These are phyloP conservation scores for Orgyia antiqua DNA, from an alignment of 2,888 invertebrate species.

Conservation along the genomic window DNA sequence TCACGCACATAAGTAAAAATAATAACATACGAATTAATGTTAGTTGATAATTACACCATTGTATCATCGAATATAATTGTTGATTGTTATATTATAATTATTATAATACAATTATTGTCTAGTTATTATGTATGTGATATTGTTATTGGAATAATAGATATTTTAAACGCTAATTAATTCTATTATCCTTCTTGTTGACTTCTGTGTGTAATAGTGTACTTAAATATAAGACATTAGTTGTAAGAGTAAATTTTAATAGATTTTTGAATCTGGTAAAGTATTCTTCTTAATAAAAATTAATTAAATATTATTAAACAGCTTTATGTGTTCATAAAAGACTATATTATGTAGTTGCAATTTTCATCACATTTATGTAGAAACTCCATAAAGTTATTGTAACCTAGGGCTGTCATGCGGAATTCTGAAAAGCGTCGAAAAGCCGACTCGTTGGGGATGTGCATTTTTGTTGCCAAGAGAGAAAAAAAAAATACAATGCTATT, in stretches of 20 bases:
- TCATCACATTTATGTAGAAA: too few relatives aligned
- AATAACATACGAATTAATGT: conserved; percentile 59
- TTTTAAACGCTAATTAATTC: conserved; percentile 63
- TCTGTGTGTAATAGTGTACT: conserved; percentile 57
- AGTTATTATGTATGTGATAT: conserved; percentile 73
- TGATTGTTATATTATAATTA: conserved; percentile 63
- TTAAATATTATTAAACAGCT: conserved; percentile 20
- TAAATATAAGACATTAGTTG: conserved; percentile 34
- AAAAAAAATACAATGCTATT: too few relatives aligned
- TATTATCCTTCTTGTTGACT: conserved; percentile 72
- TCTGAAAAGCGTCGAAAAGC: too few relatives aligned
- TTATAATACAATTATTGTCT: conserved; percentile 60
- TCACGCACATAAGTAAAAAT: conserved; percentile 54
- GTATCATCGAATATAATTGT: conserved; percentile 74
- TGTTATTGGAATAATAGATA: conserved; percentile 74
- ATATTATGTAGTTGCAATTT: too few relatives aligned
- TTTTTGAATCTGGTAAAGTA: conserved; percentile 22
- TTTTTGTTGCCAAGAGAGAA: too few relatives aligned
- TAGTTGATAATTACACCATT: conserved; percentile 53
- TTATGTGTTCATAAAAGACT: conserved; percentile 21
- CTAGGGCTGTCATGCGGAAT: too few relatives aligned
- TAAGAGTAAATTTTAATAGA: conserved; percentile 27
- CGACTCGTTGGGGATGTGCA: too few relatives aligned
- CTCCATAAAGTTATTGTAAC: too few relatives aligned
- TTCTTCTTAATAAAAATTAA: conserved; percentile 11